Evolutionary conservation across 2,797 vertebrate species (phyloP).

Genomic region (Parauchenoglanis punctatus): DNA sequence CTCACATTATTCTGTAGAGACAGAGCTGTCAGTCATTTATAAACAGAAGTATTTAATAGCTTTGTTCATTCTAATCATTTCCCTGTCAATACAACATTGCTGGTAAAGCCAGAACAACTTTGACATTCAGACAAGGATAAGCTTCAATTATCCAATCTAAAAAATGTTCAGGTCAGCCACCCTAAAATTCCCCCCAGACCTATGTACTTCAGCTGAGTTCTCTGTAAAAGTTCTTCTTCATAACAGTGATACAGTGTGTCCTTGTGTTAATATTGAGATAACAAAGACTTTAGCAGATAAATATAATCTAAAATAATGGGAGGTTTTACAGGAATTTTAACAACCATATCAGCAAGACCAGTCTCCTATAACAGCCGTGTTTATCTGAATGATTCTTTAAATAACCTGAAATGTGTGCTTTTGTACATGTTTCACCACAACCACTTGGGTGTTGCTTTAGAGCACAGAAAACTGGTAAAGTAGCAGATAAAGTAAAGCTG

Average conservation of each 20-base stretch:
- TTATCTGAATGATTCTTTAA: not conserved
- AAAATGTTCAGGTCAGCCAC: constrained; percentile 3
- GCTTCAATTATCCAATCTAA: constrained; percentile 9
- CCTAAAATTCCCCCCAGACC: not conserved
- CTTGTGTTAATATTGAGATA: constrained; percentile 21
- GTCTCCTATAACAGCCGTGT: not conserved
- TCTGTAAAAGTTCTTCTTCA: not conserved
- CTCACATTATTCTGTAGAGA: not conserved
- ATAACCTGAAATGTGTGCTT: not conserved
- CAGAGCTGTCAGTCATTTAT: constrained; percentile 21
- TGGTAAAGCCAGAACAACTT: not conserved
- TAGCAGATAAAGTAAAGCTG: not conserved
- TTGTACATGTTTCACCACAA: not conserved
- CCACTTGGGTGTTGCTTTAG: not conserved
- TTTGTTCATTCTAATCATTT: constrained; percentile 21
- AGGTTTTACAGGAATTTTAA: not conserved
- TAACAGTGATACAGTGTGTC: constrained; percentile 27
- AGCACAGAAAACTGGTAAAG: not conserved
- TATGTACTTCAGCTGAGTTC: not conserved
- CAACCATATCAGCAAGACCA: not conserved
- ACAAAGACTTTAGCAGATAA: not conserved
- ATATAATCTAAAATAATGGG: not conserved
- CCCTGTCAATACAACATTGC: constrained; percentile 7
- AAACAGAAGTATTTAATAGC: constrained; percentile 23
- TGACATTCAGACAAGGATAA: constrained; percentile 18